phyloP scores from a whole-genome alignment of 2,797 vertebrate species.

The Todus mexicanus region DNA sequence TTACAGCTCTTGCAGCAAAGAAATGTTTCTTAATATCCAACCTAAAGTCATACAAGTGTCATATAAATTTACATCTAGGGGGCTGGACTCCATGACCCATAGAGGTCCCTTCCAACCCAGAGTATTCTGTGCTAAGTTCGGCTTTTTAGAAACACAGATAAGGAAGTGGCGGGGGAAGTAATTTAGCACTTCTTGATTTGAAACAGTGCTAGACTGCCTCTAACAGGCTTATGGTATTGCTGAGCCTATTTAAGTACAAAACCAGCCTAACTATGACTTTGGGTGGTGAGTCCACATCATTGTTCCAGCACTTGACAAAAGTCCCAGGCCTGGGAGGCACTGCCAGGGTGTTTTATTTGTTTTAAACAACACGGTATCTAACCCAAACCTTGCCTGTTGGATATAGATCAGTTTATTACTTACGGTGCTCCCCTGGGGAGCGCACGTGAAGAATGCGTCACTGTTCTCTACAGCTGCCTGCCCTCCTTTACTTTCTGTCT shows the following conservation, averaged over 20 bases:
- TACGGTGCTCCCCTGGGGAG: neutral
- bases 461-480: neutral
- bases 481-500: neutral
- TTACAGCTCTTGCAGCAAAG: no score
- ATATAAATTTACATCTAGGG: neutral
- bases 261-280: rapidly evolving
- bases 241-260: neutral
- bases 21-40: no score
- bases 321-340: neutral
- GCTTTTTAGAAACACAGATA: neutral
- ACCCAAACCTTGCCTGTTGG: neutral
- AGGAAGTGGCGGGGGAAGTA: neutral
- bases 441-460: neutral
- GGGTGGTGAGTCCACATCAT: rapidly evolving
- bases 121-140: neutral
- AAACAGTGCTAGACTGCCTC: neutral
- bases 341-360: neutral
- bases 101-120: neutral
- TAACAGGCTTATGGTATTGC: neutral
- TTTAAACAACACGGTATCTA: neutral
- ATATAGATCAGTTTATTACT: neutral
- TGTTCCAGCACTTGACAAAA: neutral
- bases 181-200: neutral
- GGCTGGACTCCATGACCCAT: neutral
- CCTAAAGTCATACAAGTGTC: no score